Evolutionary conservation across 2,797 vertebrate genomes (phyloP), one percentile per base, ranked within the genome.

Genomic region (Decapterus maruadsi): DNA sequence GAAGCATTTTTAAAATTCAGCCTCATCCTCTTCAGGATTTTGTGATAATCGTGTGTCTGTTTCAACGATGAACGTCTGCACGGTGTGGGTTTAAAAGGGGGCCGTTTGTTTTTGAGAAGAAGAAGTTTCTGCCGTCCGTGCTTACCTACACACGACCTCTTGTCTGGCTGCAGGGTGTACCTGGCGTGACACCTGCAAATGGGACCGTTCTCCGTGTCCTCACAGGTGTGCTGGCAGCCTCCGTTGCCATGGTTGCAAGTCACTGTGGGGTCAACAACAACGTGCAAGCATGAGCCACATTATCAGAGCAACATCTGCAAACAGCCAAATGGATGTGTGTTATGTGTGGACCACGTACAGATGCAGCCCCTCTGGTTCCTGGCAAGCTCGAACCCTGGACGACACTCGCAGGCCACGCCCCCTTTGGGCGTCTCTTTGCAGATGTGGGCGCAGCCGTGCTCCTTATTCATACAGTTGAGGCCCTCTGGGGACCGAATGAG

Each of bases 391-490:
- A 99, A 99, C 64, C 98, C 98, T 12, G 97, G 98, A 73, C 98
- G 96, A 89, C 98, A 99, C 90, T 99, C 97, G 11, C 98, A 99
- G 74, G 97, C 95, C 56, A 97, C 96, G 26, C 97, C 96, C 79
- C 97, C 98, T 91, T 96, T 97, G 16, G 97, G 96, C 0, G 96
- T 96, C 94, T 99, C 98, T 92, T 96, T 97, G 95, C 98, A 99
- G 96, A 99, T 98, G 95, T 99, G 97, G 75, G 96, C 95, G 82
- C 98, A 99, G 91, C 98, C 96, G 0, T 99, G 98, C 68, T 98
- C 96, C 93, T 97, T 98, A 90, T 99, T 99, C 98, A 99, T 99
- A 91, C 98, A 99, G 96, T 95, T 99, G 95, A 98, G 94, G 80
- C 98, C 97, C 95, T 98, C 98, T 99, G 96, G 78, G 95, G 95